These are phyloP conservation scores for Apteryx owenii DNA, from an alignment of 2,113 vertebrate genomes.

Conservation along the genomic window DNA sequence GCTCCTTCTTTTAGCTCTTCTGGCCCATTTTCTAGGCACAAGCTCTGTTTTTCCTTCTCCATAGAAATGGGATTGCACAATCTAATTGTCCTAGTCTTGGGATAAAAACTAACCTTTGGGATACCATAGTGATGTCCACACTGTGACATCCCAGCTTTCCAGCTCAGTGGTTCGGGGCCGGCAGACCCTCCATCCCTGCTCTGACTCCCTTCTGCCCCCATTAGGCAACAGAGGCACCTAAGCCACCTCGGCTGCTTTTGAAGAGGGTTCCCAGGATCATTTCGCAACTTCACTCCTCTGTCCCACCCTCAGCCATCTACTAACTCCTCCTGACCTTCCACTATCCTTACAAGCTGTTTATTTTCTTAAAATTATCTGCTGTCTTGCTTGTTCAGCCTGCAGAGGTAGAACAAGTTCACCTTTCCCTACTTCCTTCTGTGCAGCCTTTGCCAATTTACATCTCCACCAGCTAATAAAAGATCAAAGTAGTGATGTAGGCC, in stretches of 20 bases:
- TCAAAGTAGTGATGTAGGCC: accelerated
- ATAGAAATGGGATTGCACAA: not conserved
- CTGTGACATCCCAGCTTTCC: not conserved
- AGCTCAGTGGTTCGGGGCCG: not conserved
- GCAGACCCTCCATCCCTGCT: not conserved
- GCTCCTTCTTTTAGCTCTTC: not conserved
- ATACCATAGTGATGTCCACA: not conserved
- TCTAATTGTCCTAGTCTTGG: not conserved
- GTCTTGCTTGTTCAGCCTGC: not conserved
- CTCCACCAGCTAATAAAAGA: not conserved
- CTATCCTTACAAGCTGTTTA: not conserved
- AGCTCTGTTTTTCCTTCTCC: not conserved
- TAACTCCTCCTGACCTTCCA: not conserved
- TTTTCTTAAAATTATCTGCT: not conserved
- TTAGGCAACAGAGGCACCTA: not conserved
- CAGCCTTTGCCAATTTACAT: not conserved
- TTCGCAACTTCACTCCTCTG: not conserved
- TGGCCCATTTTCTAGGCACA: not conserved
- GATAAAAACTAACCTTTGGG: not conserved
- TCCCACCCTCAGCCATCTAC: not conserved
- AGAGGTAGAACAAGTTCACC: not conserved
- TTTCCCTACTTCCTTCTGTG: not conserved
- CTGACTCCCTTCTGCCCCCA: not conserved
- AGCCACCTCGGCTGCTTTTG: not conserved
- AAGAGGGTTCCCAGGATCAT: accelerated